Base-by-base conservation (phyloP, 2,888 invertebrate genomes). In the Congeria kusceri region DNA sequence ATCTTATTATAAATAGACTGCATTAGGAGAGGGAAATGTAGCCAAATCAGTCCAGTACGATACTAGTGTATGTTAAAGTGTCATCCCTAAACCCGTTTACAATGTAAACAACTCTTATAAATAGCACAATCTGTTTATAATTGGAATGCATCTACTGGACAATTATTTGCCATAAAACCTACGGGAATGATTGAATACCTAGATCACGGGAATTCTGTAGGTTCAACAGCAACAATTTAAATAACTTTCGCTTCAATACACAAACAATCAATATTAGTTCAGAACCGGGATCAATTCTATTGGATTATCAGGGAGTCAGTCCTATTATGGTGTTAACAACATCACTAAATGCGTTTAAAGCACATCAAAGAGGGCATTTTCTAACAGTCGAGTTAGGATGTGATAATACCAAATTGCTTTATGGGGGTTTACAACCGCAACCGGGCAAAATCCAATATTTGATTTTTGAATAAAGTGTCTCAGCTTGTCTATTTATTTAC, bases 381-480 rank as follows among this genome's bases (percentile, higher is more conserved):
- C 63, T 46, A 66, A 61, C 46, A 46, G 61, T 25, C 63, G 29
- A 39, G 59, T 53, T 56, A 44, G 53, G 70, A 68, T 62, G 76
- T 56, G 76, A 7, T 76, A 70, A 65, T 76, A 53, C 28, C 69
- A 63, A 39, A 69, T 66, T 58, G 62, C 66, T 65, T 76, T 25
- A 70, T 70, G 47, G 46, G 13, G n/a, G 23, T 25, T 53, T 53
- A 23, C 53, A 53, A 61, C 18, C 20, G 13, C 18, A 3, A 23
- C 29, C 20, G 29, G 39, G 29, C 27, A 11, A 32, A 28, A 20
- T 5, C 61, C 29, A 20, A 61, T 61, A 39, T 32, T 61, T 61
- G 29, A 61, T 61, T 20, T 61, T 29, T 39, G 29, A 28, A 27
- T 28, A 23, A 53, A 61, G 61, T 61, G 15, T 20, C 27, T 29